These are phyloP conservation scores for Platyrinchus mystaceus DNA, from an alignment of 2,797 vertebrate species.

Conservation along the genomic window DNA sequence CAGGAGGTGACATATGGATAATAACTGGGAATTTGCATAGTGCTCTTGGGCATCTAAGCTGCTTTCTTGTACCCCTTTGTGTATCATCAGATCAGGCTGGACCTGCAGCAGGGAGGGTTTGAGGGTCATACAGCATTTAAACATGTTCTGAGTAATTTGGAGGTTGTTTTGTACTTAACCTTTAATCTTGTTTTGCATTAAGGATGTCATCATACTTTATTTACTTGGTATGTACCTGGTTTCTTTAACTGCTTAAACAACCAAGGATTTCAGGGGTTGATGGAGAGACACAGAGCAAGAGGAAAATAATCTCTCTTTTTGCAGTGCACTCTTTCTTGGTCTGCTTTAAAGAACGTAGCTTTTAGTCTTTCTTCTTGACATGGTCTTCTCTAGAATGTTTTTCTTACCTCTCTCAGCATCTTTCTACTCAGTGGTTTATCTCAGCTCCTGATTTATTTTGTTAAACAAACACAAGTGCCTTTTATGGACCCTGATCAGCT, in stretches of 20 bases:
- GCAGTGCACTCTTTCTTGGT: neutral
- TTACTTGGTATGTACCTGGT: neutral
- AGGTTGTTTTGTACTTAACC: neutral
- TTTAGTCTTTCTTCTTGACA: neutral
- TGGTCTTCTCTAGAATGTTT: neutral
- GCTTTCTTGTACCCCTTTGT: neutral
- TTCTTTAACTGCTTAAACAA: neutral
- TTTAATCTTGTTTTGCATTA: neutral
- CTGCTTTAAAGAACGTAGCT: neutral
- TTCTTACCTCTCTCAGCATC: neutral
- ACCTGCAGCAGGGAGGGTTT: neutral
- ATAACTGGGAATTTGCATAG: neutral
- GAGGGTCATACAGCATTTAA: neutral
- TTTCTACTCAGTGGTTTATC: neutral
- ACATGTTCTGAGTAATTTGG: neutral
- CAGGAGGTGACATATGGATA: neutral
- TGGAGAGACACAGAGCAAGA: neutral
- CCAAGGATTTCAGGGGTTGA: neutral
- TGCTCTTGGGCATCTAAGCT: neutral
- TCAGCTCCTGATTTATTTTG: neutral
- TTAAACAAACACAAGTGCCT: neutral
- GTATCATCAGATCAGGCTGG: neutral
- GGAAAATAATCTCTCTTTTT: neutral
- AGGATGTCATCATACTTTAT: neutral
- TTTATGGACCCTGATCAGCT: neutral